Percentiles rank a stretch among this genome's conserved stretches.
Evolutionary conservation across 2,113 vertebrate genomes (phyloP).

Genomic region (Podiceps cristatus): DNA sequence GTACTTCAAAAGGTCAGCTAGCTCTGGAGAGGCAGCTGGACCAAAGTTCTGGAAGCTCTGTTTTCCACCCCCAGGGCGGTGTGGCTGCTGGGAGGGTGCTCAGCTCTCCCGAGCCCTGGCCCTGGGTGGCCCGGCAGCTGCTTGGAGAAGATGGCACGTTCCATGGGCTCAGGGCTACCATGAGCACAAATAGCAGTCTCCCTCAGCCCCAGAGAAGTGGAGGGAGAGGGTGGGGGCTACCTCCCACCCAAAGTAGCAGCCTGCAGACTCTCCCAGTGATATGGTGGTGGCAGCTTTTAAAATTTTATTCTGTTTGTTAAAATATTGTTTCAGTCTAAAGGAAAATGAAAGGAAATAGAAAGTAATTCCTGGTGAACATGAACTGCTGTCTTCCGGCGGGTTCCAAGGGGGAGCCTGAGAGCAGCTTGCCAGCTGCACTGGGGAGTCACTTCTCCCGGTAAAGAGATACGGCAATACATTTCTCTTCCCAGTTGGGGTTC

Average conservation of each 20-base stretch:
- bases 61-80: neutral
- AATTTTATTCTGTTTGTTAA: neutral
- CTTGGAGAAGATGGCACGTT: neutral
- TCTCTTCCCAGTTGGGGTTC: constrained; percentile 17
- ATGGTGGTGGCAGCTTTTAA: neutral
- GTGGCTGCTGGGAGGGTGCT: neutral
- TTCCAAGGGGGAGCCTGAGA: neutral
- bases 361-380: constrained; percentile 2
- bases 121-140: neutral
- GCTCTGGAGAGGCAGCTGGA: neutral
- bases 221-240: too few species aligned
- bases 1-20: neutral
- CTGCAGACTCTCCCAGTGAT: neutral
- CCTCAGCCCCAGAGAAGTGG: neutral
- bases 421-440: neutral
- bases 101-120: neutral
- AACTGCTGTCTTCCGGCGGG: neutral
- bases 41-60: neutral
- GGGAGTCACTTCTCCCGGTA: neutral
- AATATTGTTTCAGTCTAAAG: neutral
- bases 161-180: neutral
- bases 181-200: neutral
- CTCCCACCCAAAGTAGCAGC: neutral
- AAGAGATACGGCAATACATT: neutral
- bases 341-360: neutral